phyloP scores from a whole-genome alignment of 2,113 vertebrate genomes.

The Alligator mississippiensis region DNA sequence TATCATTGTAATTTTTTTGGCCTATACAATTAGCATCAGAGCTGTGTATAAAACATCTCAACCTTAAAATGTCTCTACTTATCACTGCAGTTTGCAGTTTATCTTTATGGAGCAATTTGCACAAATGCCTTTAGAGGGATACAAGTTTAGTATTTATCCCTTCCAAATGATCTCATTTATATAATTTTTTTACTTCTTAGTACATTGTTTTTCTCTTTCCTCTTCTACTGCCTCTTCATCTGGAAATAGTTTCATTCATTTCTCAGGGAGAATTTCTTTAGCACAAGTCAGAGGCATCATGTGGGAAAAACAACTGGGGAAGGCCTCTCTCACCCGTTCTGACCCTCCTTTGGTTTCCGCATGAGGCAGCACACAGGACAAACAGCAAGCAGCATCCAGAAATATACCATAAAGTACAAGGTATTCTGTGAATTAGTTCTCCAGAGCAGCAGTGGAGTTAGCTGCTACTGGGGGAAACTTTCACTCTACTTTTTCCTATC shows the following conservation, averaged over 20 bases:
- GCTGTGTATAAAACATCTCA: conserved; percentile 20
- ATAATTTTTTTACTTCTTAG: not conserved
- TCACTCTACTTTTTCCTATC: no score
- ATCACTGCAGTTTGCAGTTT: conserved; percentile 17
- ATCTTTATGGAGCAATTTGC: conserved; percentile 36
- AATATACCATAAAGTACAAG: no score
- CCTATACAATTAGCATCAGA: conserved; percentile 31
- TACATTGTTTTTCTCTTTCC: not conserved
- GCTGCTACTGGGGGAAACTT: no score
- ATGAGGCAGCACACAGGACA: no score
- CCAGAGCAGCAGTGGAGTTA: no score
- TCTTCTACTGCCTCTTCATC: not conserved
- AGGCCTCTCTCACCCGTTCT: no score
- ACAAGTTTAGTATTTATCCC: not conserved
- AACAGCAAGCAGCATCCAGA: no score
- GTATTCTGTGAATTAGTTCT: no score
- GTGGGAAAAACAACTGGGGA: no score
- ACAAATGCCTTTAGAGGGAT: conserved; percentile 48
- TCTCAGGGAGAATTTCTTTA: conserved; percentile 28
- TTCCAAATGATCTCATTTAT: conserved; percentile 2
- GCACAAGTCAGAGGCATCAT: not conserved
- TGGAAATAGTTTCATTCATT: conserved; percentile 13
- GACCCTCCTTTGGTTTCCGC: no score
- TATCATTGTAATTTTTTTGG: not conserved
- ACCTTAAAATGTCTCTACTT: conserved; percentile 39